These are phyloP conservation scores for Drusus annulatus DNA, from an alignment of 1,140 invertebrate species.

Conservation along the genomic window DNA sequence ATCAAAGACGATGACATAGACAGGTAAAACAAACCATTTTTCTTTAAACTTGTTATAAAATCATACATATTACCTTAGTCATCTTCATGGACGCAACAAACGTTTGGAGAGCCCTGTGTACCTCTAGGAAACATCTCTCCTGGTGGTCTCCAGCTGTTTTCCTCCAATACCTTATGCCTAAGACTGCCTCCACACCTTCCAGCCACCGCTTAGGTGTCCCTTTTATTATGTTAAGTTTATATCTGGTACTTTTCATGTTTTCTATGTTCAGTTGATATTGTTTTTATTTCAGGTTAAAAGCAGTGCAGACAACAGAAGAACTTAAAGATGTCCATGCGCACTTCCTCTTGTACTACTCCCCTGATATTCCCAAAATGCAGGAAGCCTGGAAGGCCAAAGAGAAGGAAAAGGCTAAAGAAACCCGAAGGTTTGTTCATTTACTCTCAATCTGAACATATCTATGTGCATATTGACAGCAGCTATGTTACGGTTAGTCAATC, in stretches of 20 bases:
- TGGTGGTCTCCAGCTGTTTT: no score
- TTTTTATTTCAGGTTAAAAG: slow-evolving; percentile 72
- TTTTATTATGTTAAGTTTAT: no score
- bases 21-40: slow-evolving; percentile 63
- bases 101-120: no score
- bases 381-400: slow-evolving; percentile 78
- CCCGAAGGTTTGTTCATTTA: slow-evolving; percentile 68
- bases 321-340: slow-evolving; percentile 94
- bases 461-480: slow-evolving; percentile 24
- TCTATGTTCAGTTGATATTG: not conserved
- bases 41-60: not conserved
- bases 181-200: no score
- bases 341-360: slow-evolving; percentile 93
- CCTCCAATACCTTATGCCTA: no score
- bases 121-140: no score
- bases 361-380: slow-evolving; percentile 90
- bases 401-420: slow-evolving; percentile 75
- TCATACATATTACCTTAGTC: no score
- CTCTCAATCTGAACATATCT: slow-evolving; percentile 21
- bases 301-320: slow-evolving; percentile 91
- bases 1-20: slow-evolving; percentile 92
- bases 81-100: no score
- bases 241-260: no score
- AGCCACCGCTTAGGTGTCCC: no score
- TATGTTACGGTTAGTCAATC: slow-evolving; percentile 1